Percentiles rank a stretch among this genome's conserved stretches.
phyloP scores from a whole-genome alignment of 2,113 vertebrate genomes.

The Vidua chalybeata region DNA sequence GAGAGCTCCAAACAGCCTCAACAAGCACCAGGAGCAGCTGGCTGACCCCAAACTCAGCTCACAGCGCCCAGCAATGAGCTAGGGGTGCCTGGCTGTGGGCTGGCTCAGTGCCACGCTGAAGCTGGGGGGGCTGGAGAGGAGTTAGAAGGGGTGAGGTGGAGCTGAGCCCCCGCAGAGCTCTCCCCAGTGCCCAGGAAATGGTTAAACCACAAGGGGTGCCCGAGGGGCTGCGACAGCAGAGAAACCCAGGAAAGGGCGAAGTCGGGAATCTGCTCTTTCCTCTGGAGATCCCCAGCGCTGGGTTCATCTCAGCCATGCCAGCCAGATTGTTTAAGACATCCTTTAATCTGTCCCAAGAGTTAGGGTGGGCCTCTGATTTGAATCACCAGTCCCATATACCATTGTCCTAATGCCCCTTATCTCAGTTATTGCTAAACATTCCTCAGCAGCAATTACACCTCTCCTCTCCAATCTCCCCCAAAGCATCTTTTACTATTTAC shows the following conservation, averaged over 20 bases:
- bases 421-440: constrained; percentile 40
- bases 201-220: neutral
- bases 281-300: neutral
- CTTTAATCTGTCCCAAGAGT: neutral
- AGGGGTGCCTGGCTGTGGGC: neutral
- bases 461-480: constrained; percentile 33
- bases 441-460: constrained; percentile 51
- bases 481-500: constrained; percentile 48
- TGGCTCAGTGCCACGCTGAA: accelerated
- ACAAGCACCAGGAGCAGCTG: neutral
- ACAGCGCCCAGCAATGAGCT: accelerated
- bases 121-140: neutral
- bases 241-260: neutral
- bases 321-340: neutral
- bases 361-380: neutral
- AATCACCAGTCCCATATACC: constrained; percentile 6
- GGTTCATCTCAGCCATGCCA: constrained; percentile 9
- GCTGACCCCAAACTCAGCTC: neutral
- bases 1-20: neutral
- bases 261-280: neutral
- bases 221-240: neutral
- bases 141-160: neutral
- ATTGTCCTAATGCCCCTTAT: constrained; percentile 59
- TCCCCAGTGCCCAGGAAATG: neutral
- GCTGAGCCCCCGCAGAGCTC: neutral